Evolutionary conservation across 2,888 invertebrate genomes (phyloP).

Genomic region (Cheilosia scutellata): DNA sequence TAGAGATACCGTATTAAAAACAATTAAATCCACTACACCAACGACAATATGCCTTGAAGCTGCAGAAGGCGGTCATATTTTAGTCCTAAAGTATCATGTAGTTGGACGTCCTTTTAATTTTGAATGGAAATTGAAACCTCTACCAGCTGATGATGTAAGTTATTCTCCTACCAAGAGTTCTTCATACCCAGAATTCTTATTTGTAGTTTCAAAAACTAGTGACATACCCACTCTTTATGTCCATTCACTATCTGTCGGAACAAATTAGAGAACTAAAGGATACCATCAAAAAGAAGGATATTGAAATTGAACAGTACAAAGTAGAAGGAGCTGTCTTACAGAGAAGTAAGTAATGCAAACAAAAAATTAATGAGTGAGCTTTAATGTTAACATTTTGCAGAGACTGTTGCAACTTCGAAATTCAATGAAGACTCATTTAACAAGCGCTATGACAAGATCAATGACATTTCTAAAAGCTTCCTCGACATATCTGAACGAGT

Average conservation of each 20-base stretch:
- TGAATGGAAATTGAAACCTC: conserved; percentile 78
- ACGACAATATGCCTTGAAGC: conserved; percentile 41
- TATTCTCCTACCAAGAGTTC: not conserved
- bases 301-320: conserved; percentile 81
- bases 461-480: conserved; percentile 65
- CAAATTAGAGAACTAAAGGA: conserved; percentile 78
- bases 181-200: not conserved
- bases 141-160: conserved; percentile 57
- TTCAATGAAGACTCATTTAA: conserved; percentile 76
- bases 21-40: conserved; percentile 70
- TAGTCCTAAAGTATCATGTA: conserved; percentile 80
- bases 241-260: conserved; percentile 73
- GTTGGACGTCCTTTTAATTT: conserved; percentile 77
- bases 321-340: conserved; percentile 79
- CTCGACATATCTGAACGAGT: conserved; percentile 59
- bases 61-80: conserved; percentile 17
- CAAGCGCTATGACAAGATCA: conserved; percentile 66
- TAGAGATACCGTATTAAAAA: conserved; percentile 75
- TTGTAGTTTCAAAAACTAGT: conserved; percentile 78
- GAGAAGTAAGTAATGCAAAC: conserved; percentile 77
- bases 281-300: conserved; percentile 80
- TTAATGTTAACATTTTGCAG: conserved; percentile 71
- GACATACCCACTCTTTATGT: conserved; percentile 76
- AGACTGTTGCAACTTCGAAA: conserved; percentile 78
- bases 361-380: not conserved